Percentiles rank a stretch among this genome's conserved stretches.
These are phyloP conservation scores for Homarus americanus DNA, from an alignment of 1,140 invertebrate genomes.

Conservation along the genomic window DNA sequence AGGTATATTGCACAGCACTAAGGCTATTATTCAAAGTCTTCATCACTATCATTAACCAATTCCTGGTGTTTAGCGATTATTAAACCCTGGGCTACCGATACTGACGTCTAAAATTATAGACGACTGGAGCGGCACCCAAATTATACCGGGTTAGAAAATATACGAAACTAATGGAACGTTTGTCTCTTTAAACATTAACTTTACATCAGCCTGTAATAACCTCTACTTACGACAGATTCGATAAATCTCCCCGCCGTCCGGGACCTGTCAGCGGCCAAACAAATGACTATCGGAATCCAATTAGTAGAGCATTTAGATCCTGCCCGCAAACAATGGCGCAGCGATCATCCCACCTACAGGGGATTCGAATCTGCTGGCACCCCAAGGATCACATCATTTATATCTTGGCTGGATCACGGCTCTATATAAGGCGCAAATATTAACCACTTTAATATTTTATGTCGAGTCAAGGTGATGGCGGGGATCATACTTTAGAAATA, in stretches of 20 bases:
- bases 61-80: constrained; percentile 11
- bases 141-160: too few relatives aligned
- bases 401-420: neutral
- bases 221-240: neutral
- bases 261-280: constrained; percentile 1
- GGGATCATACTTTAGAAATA: too few relatives aligned
- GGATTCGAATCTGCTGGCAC: constrained; percentile 7
- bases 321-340: constrained; percentile 27
- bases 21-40: constrained; percentile 1
- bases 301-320: constrained; percentile 38
- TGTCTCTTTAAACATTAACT: too few relatives aligned
- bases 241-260: neutral
- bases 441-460: neutral
- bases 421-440: neutral
- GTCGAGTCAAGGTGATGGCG: too few relatives aligned
- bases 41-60: constrained; percentile 26
- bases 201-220: neutral
- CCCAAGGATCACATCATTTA: constrained; percentile 21
- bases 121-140: too few relatives aligned
- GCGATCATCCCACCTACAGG: neutral
- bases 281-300: constrained; percentile 44
- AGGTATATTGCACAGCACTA: too few relatives aligned
- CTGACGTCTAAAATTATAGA: too few relatives aligned
- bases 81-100: neutral
- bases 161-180: too few relatives aligned